Base-by-base conservation (phyloP, 2,113 vertebrate genomes). In the Megatriorchis doriae region DNA sequence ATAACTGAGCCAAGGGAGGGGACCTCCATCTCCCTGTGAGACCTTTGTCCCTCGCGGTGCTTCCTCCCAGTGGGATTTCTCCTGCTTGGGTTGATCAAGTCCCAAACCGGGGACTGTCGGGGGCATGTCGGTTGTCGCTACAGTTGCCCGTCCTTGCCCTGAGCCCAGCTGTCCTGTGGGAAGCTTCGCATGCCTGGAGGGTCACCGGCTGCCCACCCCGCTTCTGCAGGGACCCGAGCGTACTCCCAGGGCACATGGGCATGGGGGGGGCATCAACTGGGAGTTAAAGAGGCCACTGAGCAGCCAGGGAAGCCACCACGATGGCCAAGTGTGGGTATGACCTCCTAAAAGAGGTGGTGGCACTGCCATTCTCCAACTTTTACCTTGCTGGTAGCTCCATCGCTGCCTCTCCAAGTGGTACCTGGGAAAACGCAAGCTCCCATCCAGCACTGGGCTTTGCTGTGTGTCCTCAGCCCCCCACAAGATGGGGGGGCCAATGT, bases 31-130 rank as follows among this genome's bases (percentile, higher is more conserved):
- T 87, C 27, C n/a, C 56, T 71, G 25, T 12, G 50, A 22, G 25
- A 47, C 8, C 11, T 3, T 47, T 42, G 22, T 67, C 5, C 16
- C 31, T 53, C 22, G 18, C 11, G 1, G 19, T 5, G 6, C 47
- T 85, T 93, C n/a, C 12, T 70, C 17, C 40, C 5, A 16, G n/a
- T 0, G 9, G 34, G 67, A 53, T 31, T 78, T 93, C 83, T 80
- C 50, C 67, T 56, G 22, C n/a, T 27, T 65, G 48, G 3, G 15
- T 34, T 84, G 73, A 63, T 48, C 19, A 52, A 55, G 40, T n/a
- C 61, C 26, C 61, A 90, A 26, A 19, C 14, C 1, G 2, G 80
- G 14, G 14, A 50, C 34, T 6, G 10, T 25, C 0, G 0, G 15
- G 47, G 15, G 23, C 18, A 48, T 32, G 48, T 29, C 9, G 20